These are phyloP conservation scores for Anabacerthia variegaticeps DNA, from an alignment of 2,797 vertebrate species.

Conservation along the genomic window DNA sequence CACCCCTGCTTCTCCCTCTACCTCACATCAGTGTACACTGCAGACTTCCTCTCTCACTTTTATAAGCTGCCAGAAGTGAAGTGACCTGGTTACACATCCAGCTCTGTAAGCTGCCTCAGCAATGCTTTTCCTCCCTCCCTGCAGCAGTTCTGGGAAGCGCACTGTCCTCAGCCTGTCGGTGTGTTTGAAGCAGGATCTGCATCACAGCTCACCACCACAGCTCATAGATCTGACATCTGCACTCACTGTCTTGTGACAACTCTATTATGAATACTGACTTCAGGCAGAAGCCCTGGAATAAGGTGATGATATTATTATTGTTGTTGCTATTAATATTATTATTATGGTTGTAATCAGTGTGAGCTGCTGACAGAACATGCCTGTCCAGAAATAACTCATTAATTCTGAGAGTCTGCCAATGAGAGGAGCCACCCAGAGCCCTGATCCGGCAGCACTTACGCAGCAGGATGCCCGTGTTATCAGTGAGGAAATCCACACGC, in stretches of 20 bases:
- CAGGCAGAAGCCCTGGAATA: background rate
- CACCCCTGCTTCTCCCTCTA: background rate
- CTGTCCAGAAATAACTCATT: slow-evolving; percentile 34
- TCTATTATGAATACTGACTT: background rate
- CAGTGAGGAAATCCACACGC: slow-evolving; percentile 67
- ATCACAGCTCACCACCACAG: background rate
- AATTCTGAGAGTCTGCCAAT: slow-evolving; percentile 7
- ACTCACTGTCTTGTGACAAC: background rate
- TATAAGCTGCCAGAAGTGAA: slow-evolving; percentile 53
- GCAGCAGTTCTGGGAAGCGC: background rate
- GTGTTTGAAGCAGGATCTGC: background rate
- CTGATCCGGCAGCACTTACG: slow-evolving; percentile 39
- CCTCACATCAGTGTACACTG: background rate
- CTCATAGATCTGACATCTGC: background rate
- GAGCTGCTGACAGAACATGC: background rate
- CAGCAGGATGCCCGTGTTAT: slow-evolving; percentile 72
- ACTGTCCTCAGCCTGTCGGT: background rate
- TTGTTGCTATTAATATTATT: background rate
- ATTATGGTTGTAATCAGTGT: background rate
- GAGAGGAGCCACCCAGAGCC: slow-evolving; percentile 35
- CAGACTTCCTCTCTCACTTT: slow-evolving; percentile 54
- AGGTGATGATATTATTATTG: background rate
- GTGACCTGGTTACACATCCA: slow-evolving; percentile 32
- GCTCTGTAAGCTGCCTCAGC: slow-evolving; percentile 42
- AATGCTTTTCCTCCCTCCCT: slow-evolving; percentile 34